Percentiles rank a stretch among this genome's conserved stretches.
These are phyloP conservation scores for Lanius ludovicianus DNA, from an alignment of 2,113 vertebrate species.

Conservation along the genomic window DNA sequence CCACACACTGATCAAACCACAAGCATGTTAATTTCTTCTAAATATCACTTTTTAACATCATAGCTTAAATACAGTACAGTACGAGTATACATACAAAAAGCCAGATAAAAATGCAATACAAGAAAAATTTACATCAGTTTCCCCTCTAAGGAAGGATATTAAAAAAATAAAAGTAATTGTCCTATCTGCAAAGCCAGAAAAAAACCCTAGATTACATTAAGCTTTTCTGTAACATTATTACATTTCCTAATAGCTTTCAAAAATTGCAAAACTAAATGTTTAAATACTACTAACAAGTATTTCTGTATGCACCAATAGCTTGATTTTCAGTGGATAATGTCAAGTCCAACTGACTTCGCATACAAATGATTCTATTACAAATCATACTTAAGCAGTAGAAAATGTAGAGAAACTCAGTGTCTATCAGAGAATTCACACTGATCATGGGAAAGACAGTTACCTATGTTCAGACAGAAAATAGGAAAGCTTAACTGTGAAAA, in stretches of 20 bases:
- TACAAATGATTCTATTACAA: constrained; percentile 50
- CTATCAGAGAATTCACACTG: not conserved
- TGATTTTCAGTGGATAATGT: constrained; percentile 9
- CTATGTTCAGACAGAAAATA: not conserved
- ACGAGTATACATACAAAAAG: not conserved
- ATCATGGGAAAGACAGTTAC: not conserved
- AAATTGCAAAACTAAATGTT: not conserved
- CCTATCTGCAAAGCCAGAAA: not conserved
- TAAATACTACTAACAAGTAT: constrained; percentile 42
- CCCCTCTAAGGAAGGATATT: not conserved
- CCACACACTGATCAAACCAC: not conserved
- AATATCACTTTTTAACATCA: not conserved
- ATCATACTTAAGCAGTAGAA: not conserved
- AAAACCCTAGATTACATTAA: not conserved
- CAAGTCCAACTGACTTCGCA: not conserved
- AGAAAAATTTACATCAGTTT: not conserved
- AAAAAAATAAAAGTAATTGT: not conserved
- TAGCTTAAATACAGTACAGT: not conserved
- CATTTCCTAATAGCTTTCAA: constrained; percentile 20
- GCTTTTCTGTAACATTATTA: constrained; percentile 14
- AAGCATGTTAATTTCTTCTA: not conserved
- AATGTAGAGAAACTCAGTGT: not conserved
- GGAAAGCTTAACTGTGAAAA: not conserved
- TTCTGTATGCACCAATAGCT: constrained; percentile 39
- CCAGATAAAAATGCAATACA: not conserved